Base-by-base conservation (phyloP, 2,797 vertebrate genomes). In the Coilia nasus region DNA sequence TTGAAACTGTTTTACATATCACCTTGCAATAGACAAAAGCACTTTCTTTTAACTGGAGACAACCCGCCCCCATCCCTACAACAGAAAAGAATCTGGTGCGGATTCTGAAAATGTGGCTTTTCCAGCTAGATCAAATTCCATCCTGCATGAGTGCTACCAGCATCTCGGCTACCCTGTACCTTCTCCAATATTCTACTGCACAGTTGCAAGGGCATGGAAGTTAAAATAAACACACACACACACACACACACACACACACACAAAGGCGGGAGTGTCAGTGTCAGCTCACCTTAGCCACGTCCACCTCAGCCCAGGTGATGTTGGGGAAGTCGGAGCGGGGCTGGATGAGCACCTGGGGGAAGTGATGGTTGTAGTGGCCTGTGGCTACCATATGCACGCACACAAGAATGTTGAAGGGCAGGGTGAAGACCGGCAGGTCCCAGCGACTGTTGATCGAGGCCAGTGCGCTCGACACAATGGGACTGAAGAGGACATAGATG, bases 381-480 rank as follows among this genome's bases (percentile, higher is more conserved):
- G 97, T 97, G 67, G 97, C 97, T 2, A 97, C 96, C 91, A 98
- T 93, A 54, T 97, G 97, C 15, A 98, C 83, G 25, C 97, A 97
- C 89, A 99, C 93, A 0, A 96, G 94, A 67, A 99, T 93, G 91
- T 99, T 99, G 93, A 99, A 99, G 64, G 98, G 98, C 87, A 99
- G 84, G 0, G 97, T 99, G 91, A 99, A 98, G 85, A 99, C 97
- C 0, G 98, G 98, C 84, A 99, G 94, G 86, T 98, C 97, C 98
- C 97, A 98, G 86, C 96, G 97, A 83, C 95, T 96, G 93, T 98
- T 96, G 85, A 99, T 91, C 0, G 96, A 97, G 2, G 93, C 95
- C 89, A 99, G 85, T 31, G 98, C 97, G 0, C 98, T 99, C 54
- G 96, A 96, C 84, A 99, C 92, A 57, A 99, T 31, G 0, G 98